A percentile compares a stretch with the other conserved stretches of the same genome.
phyloP scores from a whole-genome alignment of 2,113 vertebrate genomes.

The Callochromis pleurospilus region DNA sequence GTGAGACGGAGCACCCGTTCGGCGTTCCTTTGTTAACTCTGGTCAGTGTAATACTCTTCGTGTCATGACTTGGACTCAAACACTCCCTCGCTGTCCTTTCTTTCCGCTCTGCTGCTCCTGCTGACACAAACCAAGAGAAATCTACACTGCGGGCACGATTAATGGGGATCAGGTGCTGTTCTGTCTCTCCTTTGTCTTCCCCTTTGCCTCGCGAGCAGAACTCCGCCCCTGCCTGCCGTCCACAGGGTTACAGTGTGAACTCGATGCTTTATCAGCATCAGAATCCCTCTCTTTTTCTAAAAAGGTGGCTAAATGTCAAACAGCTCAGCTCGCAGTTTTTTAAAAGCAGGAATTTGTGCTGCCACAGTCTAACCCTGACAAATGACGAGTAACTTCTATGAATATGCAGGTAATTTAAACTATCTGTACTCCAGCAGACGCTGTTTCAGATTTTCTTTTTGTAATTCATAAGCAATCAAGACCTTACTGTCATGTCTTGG shows the following conservation, averaged over 20 bases:
- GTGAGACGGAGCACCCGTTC: not conserved
- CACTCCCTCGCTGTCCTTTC: not conserved
- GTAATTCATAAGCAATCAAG: not conserved
- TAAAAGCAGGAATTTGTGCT: accelerated
- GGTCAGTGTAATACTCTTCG: not conserved
- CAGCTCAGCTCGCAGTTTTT: accelerated
- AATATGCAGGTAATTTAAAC: not conserved
- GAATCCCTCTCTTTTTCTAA: not conserved
- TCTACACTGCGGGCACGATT: not conserved
- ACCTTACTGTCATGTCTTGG: not conserved
- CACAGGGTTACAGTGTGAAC: not conserved
- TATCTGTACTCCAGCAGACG: accelerated
- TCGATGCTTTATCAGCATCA: accelerated
- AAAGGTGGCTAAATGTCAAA: not conserved
- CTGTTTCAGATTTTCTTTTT: not conserved
- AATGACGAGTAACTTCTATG: not conserved
- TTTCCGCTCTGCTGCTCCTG: not conserved
- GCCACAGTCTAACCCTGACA: not conserved
- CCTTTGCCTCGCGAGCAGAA: not conserved
- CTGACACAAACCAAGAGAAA: not conserved
- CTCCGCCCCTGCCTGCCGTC: not conserved
- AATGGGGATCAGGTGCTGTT: not conserved
- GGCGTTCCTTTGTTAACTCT: not conserved
- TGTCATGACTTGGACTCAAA: not conserved
- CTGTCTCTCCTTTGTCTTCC: not conserved